Evolutionary conservation across 2,113 vertebrate species (phyloP), one percentile per base, ranked within the genome.

Genomic region (Colaptes auratus): DNA sequence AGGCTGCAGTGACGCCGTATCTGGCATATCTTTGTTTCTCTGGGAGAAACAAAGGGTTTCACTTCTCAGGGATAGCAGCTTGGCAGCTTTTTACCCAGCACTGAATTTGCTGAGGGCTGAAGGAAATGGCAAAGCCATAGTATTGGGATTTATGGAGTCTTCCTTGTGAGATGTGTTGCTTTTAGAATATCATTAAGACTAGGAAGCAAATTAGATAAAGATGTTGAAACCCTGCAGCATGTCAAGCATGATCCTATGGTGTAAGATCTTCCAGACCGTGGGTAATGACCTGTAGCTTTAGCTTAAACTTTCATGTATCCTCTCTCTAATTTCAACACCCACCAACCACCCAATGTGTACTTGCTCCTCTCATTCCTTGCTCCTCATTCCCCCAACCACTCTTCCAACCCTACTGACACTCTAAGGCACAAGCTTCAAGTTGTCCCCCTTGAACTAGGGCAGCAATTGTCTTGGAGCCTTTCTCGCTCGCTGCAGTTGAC

Each of bases 71-170:
- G 12, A 25, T 75, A 42, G 72, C 36, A 46, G 33, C 80, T 70
- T 80, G 52, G 50, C 52, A 91, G 25, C 56, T 77, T 91, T 74
- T 91, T 73, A 86, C 12, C 23, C 64, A 66, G 88, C 33, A 53
- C 53, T 95, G 72, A 87, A 87, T 89, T 65, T 89, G 72, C 31
- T 76, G 74, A 82, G 89, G 79, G 64, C 9, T 91, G 85, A 91
- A 94, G 63, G 90, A 87, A 85, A 73, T 18, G 70, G 71, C 85
- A 66, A 85, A 89, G 24, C 30, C 30, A 39, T 80, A 82, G 44
- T 89, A 69, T 69, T 65, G 78, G 66, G 35, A 91, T 95, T 85
- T 95, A 91, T 82, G 56, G 81, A 79, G 14, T 69, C 66, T 33
- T 69, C 77, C 75, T 70, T 70, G n/a, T 79, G 64, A 70, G 79